These are phyloP conservation scores for Ivindomyrus marchei DNA, from an alignment of 2,113 vertebrate genomes.

Conservation along the genomic window DNA sequence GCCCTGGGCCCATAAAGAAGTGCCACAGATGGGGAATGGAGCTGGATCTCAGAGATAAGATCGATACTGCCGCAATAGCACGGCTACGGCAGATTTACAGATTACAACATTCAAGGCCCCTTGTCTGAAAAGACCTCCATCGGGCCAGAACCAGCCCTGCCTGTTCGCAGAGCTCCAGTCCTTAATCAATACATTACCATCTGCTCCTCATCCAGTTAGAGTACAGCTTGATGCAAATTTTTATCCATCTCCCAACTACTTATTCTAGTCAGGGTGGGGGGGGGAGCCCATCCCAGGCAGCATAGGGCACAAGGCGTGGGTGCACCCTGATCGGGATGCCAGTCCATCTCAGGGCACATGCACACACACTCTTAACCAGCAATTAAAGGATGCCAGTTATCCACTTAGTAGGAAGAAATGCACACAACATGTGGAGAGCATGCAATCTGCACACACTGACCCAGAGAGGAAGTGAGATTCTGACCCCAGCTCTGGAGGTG, in stretches of 20 bases:
- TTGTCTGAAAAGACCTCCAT: background rate
- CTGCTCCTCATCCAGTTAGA: background rate
- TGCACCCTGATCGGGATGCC: background rate
- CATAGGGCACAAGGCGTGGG: background rate
- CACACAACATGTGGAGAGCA: background rate
- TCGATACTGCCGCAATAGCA: conserved; percentile 48
- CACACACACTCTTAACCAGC: background rate
- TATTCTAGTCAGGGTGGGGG: background rate
- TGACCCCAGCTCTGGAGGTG: background rate
- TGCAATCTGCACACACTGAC: background rate
- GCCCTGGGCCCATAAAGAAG: conserved; percentile 19
- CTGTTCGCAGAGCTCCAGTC: background rate
- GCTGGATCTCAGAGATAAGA: conserved; percentile 41
- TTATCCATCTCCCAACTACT: background rate
- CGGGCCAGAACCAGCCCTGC: background rate
- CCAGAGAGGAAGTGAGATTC: background rate
- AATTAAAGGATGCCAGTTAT: background rate
- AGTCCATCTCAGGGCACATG: background rate
- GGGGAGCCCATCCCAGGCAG: background rate
- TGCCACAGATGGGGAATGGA: conserved; percentile 39
- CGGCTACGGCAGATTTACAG: conserved; percentile 48
- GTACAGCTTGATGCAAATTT: background rate
- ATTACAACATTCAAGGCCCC: conserved; percentile 39
- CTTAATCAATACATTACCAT: conserved; percentile 12
- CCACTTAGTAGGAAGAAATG: background rate